Evolutionary conservation across 2,113 vertebrate species (phyloP), one percentile per base, ranked within the genome.

Genomic region (Apaloderma vittatum): DNA sequence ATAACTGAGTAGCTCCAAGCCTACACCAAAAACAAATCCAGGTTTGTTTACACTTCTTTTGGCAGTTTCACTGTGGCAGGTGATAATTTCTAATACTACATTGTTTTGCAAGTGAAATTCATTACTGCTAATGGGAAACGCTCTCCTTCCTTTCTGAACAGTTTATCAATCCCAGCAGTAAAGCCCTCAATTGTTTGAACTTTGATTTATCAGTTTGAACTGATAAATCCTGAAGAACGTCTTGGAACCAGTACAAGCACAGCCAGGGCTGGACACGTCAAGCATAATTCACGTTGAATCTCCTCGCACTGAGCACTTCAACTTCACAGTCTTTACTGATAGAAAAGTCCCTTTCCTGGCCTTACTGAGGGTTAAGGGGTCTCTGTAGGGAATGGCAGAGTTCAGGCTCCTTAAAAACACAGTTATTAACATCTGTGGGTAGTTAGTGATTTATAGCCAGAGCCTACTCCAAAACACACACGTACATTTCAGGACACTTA

Each of bases 21-120:
- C 93, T 54, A 40, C 78, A 90, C 57, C 88, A 88, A 74, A 79
- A 90, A 90, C 89, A 86, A 49, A 20, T 66, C 58, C 93, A 12
- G 54, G 82, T 88, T 86, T 95, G 83, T 83, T 94, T 82, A 88
- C 3, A 3, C 86, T 83, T 71, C 88, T 94, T 72, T 68, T 72
- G 70, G 93, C 94, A 94, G 78, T 92, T 94, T 92, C 93, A 55
- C 79, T 48, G 40, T 16, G 62, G 46, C 86, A 95, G 82, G 71
- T 83, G 90, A 61, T 65, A 79, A 96, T 68, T 95, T 86, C 89
- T 63, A 85, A 95, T 48, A 72, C 37, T 36, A 30, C 72, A 67
- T 27, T 61, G 78, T 79, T 94, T 83, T 88, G 68, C 89, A 79
- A 62, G 49, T 72, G 71, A 55, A 78, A 92, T 12, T 43, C 43